phyloP scores from a whole-genome alignment of 2,888 invertebrate genomes.

The Hirtodrosophila cameraria region DNA sequence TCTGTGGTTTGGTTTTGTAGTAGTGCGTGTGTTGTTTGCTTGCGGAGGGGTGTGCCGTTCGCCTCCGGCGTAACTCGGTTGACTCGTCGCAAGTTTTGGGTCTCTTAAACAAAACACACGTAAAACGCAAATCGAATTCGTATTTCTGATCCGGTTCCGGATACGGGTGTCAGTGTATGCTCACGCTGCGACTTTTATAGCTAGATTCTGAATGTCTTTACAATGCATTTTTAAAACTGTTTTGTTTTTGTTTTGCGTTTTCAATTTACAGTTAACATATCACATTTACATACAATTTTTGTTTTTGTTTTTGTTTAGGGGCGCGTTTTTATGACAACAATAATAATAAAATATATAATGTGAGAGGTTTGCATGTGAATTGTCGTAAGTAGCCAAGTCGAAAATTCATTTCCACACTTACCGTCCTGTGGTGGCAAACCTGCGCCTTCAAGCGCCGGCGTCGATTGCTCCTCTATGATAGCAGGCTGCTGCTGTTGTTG shows the following conservation, averaged over 20 bases:
- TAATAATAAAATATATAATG: slow-evolving; percentile 71
- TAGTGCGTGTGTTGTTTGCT: slow-evolving; percentile 59
- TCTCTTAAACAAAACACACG: slow-evolving; percentile 56
- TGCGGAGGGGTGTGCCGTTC: slow-evolving; percentile 47
- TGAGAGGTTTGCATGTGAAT: slow-evolving; percentile 73
- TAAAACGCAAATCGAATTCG: slow-evolving; percentile 49
- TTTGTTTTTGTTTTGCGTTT: slow-evolving; percentile 37
- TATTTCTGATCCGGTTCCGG: slow-evolving; percentile 26
- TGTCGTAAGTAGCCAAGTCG: slow-evolving; percentile 50
- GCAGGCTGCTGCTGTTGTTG: slow-evolving; percentile 30
- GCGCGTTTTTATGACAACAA: slow-evolving; percentile 67
- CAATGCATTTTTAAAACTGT: slow-evolving; percentile 50
- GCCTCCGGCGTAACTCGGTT: slow-evolving; percentile 53
- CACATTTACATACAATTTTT: slow-evolving; percentile 36
- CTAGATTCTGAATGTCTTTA: slow-evolving; percentile 64
- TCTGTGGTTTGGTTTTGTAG: slow-evolving; percentile 27
- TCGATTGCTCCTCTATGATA: slow-evolving; percentile 50
- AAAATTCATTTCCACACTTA: slow-evolving; percentile 78
- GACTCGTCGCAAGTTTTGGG: slow-evolving; percentile 38
- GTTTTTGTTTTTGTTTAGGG: slow-evolving; percentile 43
- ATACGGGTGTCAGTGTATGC: slow-evolving; percentile 35
- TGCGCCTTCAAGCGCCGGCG: slow-evolving; percentile 64
- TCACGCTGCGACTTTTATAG: slow-evolving; percentile 46
- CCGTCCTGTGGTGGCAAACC: slow-evolving; percentile 82
- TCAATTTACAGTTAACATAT: slow-evolving; percentile 46